A percentile compares a stretch with the other conserved stretches of the same genome.
Evolutionary conservation across 23 tunicate species (phyloP).

Genomic region (Corella eumyota): DNA sequence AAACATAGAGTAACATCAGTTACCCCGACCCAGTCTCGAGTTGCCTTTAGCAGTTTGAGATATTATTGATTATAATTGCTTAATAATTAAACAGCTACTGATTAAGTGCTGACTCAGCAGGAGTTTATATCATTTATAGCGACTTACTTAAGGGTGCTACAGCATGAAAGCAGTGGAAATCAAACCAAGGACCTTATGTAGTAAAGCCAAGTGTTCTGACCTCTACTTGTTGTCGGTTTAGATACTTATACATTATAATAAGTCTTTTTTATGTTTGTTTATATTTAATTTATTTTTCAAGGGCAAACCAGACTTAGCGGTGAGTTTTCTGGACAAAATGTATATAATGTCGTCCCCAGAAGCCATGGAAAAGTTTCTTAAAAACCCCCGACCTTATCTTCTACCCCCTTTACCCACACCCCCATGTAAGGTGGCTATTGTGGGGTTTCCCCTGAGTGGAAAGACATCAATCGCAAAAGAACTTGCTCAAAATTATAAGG

Average conservation of each 20-base stretch:
- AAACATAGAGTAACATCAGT: too few species aligned
- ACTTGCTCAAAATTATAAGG: conserved; percentile 57
- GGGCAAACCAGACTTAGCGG: conserved; percentile 85
- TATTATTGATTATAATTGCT: too few species aligned
- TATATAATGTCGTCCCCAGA: conserved; percentile 88
- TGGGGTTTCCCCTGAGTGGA: conserved; percentile 80
- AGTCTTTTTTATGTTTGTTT: not conserved
- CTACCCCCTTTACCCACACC: conserved; percentile 83
- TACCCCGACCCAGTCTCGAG: too few species aligned
- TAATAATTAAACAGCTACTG: too few species aligned
- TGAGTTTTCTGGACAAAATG: conserved; percentile 89
- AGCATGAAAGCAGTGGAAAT: too few species aligned
- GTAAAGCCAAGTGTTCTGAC: too few species aligned
- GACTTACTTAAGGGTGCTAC: too few species aligned
- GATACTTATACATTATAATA: not conserved
- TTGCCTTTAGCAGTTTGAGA: too few species aligned
- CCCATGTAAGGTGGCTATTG: conserved; percentile 73
- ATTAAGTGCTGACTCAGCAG: too few species aligned
- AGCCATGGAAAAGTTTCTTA: conserved; percentile 77
- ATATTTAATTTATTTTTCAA: not conserved
- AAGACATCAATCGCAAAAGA: conserved; percentile 33
- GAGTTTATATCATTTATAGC: too few species aligned
- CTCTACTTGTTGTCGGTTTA: not conserved
- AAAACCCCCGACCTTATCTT: conserved; percentile 85
- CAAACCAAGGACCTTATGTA: too few species aligned